Percentiles rank a stretch among this genome's conserved stretches.
Evolutionary conservation across 2,797 vertebrate species (phyloP).

Genomic region (Lepidocolaptes lacrymiger): DNA sequence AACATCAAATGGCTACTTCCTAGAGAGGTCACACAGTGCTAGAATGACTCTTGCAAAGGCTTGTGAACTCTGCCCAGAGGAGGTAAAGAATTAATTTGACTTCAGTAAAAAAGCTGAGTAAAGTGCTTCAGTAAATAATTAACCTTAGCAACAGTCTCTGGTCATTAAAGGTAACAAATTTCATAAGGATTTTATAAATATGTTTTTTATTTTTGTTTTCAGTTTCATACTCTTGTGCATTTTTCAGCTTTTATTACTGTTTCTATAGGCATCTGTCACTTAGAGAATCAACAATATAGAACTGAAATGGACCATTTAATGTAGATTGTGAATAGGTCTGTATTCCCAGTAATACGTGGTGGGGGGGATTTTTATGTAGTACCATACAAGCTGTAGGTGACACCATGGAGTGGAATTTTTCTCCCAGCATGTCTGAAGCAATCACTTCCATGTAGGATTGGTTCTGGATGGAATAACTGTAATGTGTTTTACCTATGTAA

Average conservation of each 20-base stretch:
- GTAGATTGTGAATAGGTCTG: background rate
- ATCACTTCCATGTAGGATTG: background rate
- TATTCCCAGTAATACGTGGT: background rate
- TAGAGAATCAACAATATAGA: background rate
- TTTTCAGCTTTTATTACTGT: background rate
- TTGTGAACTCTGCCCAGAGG: slow-evolving; percentile 98
- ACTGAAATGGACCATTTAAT: background rate
- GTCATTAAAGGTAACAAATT: background rate
- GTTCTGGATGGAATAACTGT: background rate
- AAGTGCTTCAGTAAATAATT: background rate
- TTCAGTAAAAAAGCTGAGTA: background rate
- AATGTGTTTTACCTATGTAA: background rate
- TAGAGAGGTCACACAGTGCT: slow-evolving; percentile 98
- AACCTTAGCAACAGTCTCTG: background rate
- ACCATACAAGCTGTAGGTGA: background rate
- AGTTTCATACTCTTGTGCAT: background rate
- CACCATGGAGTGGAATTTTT: slow-evolving; percentile 68
- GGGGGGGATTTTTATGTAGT: background rate
- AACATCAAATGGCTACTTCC: slow-evolving; percentile 98
- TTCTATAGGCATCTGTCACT: background rate
- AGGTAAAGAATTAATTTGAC: slow-evolving; percentile 82
- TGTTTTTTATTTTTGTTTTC: background rate
- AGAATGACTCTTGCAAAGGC: slow-evolving; percentile 99
- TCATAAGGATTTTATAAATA: background rate
- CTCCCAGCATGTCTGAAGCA: background rate